Conservation (phyloP, 64 coral and sea anemone genomes). For the Anthopleura sola region DNA sequence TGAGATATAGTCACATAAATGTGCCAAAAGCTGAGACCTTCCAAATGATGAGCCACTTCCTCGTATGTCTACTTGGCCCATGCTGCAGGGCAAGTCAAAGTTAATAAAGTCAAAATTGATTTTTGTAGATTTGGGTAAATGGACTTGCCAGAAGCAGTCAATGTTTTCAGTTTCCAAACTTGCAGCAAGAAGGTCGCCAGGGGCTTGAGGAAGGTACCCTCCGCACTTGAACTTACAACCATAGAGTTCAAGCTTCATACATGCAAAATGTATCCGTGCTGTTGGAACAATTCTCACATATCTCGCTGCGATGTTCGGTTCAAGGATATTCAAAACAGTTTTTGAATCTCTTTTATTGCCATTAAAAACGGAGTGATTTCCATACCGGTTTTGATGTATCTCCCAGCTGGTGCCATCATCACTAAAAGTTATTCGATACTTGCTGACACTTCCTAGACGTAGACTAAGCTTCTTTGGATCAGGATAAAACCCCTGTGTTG, state of each 20-base stretch:
- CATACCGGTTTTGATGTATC: conserved; percentile 35
- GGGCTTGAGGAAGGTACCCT: conserved; percentile 28
- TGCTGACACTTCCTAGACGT: conserved; percentile 81
- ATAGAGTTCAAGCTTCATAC: conserved; percentile 82
- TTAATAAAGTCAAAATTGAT: conserved; percentile 79
- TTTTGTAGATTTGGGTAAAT: conserved; percentile 58
- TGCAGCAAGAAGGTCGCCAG: conserved; percentile 59
- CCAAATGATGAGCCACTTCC: conserved; percentile 50
- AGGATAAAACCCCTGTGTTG: conserved; percentile 80
- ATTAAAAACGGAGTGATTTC: conserved; percentile 43
- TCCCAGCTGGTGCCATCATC: conserved; percentile 47
- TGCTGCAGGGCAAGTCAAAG: conserved; percentile 73
- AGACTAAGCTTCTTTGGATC: conserved; percentile 46
- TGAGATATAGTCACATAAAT: conserved; percentile 43
- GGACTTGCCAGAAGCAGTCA: conserved; percentile 81
- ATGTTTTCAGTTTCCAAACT: conserved; percentile 44
- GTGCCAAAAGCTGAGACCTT: conserved; percentile 39
- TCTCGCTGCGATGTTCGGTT: conserved; percentile 62
- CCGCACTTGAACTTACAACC: conserved; percentile 81
- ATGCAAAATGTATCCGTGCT: conserved; percentile 47
- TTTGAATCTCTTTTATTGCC: conserved; percentile 56
- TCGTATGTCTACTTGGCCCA: conserved; percentile 60
- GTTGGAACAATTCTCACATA: conserved; percentile 63
- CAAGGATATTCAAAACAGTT: conserved; percentile 62
- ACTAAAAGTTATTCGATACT: conserved; percentile 78